Evolutionary conservation across 2,797 vertebrate species (phyloP).

Genomic region (Dromococcyx pavoninus): DNA sequence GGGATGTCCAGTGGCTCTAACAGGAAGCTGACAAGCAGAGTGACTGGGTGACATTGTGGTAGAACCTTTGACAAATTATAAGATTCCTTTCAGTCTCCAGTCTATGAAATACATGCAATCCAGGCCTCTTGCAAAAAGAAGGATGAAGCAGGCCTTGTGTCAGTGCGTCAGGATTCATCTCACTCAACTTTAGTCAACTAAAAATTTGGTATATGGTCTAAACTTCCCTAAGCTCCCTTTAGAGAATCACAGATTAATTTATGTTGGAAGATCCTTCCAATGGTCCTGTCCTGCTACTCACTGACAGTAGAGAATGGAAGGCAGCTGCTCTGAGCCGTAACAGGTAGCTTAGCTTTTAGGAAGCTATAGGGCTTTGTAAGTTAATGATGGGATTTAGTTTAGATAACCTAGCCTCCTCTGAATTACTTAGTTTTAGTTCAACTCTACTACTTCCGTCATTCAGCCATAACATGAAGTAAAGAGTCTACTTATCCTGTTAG

Average conservation of each 20-base stretch:
- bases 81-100: not conserved
- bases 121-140: not conserved
- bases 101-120: not conserved
- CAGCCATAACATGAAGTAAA: not conserved
- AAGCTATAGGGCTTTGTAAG: not conserved
- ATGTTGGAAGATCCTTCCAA: not conserved
- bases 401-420: not conserved
- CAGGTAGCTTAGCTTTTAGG: not conserved
- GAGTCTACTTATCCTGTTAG: not conserved
- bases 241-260: not conserved
- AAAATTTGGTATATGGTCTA: not conserved
- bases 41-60: not conserved
- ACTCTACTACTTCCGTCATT: not conserved
- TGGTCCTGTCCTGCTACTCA: not conserved
- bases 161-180: not conserved
- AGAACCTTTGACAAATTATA: not conserved
- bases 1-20: not conserved
- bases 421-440: not conserved
- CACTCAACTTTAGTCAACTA: not conserved
- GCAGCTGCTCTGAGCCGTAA: not conserved
- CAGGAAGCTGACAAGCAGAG: not conserved
- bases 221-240: not conserved
- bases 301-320: not conserved
- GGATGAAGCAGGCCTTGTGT: not conserved
- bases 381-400: not conserved